phyloP scores from a whole-genome alignment of 1,140 invertebrate genomes.

The Drosophila mauritiana region DNA sequence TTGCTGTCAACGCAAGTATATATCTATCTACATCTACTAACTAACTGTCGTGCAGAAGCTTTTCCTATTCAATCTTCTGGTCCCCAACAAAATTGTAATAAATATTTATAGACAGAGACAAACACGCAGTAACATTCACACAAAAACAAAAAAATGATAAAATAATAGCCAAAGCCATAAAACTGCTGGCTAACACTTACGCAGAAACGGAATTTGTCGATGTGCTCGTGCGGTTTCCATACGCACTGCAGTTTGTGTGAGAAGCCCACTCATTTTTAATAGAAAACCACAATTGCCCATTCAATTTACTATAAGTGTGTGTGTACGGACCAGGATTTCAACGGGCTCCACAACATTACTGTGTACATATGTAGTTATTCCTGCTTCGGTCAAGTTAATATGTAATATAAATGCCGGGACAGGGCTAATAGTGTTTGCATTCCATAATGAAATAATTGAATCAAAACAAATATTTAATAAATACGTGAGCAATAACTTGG shows the following conservation, averaged over 20 bases:
- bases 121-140: not conserved
- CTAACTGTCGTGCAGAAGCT: constrained; percentile 28
- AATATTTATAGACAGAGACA: constrained; percentile 64
- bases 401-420: constrained; percentile 17
- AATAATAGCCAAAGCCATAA: constrained; percentile 64
- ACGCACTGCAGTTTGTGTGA: constrained; percentile 47
- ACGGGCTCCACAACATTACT: not conserved
- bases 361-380: not conserved
- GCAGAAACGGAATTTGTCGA: constrained; percentile 7
- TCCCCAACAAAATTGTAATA: constrained; percentile 60
- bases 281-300: constrained; percentile 60
- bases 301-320: constrained; percentile 43
- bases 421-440: constrained; percentile 29
- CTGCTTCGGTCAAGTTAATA: constrained; percentile 19
- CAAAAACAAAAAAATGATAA: constrained; percentile 43
- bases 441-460: constrained; percentile 33
- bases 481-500: constrained; percentile 1
- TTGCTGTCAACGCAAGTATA: constrained; percentile 45
- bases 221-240: constrained; percentile 25
- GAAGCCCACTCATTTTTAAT: constrained; percentile 56
- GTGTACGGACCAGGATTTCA: constrained; percentile 1
- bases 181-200: constrained; percentile 45
- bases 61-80: constrained; percentile 47
- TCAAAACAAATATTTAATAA: constrained; percentile 9
- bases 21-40: constrained; percentile 40